Percentiles rank a stretch among this genome's conserved stretches.
Evolutionary conservation across 2,797 vertebrate species (phyloP).

Genomic region (Benthosema pterotum): DNA sequence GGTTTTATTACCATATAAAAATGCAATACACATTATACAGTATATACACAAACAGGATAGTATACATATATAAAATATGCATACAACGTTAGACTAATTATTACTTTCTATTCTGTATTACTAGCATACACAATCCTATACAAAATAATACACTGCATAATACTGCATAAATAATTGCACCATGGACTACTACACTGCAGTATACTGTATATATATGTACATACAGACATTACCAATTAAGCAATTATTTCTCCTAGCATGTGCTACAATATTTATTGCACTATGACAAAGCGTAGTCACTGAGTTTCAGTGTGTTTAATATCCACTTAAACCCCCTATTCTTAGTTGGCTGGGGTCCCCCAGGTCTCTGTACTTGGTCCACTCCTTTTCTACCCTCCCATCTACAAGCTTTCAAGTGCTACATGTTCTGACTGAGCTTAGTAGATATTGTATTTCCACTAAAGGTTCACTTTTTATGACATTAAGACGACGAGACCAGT

Average conservation of each 20-base stretch:
- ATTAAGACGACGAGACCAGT: neutral
- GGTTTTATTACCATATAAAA: constrained; percentile 59
- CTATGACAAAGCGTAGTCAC: neutral
- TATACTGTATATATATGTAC: no score
- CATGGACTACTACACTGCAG: constrained; percentile 21
- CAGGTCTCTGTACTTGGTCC: no score
- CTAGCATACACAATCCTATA: constrained; percentile 43
- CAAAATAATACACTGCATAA: constrained; percentile 64
- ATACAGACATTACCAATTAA: constrained; percentile 14
- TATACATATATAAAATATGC: neutral
- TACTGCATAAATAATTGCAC: constrained; percentile 70
- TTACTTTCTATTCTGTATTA: constrained; percentile 23
- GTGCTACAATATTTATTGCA: constrained; percentile 7
- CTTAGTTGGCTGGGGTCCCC: no score
- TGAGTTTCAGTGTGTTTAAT: neutral
- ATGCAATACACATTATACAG: constrained; percentile 5
- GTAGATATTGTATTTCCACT: no score
- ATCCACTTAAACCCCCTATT: no score
- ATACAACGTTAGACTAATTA: constrained; percentile 10
- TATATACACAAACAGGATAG: neutral
- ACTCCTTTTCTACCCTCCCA: no score
- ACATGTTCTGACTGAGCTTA: no score
- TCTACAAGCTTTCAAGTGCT: no score
- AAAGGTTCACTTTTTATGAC: no score
- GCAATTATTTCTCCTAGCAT: constrained; percentile 10